Evolutionary conservation across 37 sponge, comb jelly and placozoan genomes (phyloP).

Genomic region (Theonella swinhoei): DNA sequence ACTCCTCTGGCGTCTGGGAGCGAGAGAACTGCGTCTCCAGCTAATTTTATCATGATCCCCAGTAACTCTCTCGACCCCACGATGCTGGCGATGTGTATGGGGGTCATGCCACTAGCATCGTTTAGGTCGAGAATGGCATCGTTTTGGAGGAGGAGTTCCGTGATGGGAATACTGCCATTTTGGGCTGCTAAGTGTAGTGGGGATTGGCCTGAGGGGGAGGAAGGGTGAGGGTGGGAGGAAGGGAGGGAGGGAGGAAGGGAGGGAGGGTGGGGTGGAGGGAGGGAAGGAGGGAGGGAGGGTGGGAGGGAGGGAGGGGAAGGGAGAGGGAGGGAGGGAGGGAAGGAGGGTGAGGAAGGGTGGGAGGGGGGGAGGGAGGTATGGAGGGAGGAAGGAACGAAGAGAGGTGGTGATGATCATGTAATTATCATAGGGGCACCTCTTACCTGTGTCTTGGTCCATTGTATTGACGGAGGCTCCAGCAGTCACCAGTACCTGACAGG

Average conservation of each 20-base stretch:
- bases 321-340: too few species aligned
- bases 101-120: constrained; percentile 53
- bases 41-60: constrained; percentile 34
- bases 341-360: too few species aligned
- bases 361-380: too few species aligned
- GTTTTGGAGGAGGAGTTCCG: constrained; percentile 31
- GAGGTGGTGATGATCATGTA: too few species aligned
- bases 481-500: constrained; percentile 16
- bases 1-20: constrained; percentile 56
- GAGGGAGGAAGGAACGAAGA: too few species aligned
- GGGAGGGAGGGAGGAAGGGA: not conserved
- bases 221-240: not conserved
- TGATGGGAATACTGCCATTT: not conserved
- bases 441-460: constrained; percentile 6
- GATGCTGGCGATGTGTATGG: constrained; percentile 59
- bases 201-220: not conserved
- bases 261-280: not conserved
- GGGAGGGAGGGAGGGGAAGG: not conserved
- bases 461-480: constrained; percentile 26
- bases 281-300: not conserved
- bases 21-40: constrained; percentile 49
- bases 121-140: constrained; percentile 15
- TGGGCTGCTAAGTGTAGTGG: constrained; percentile 29
- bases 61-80: constrained; percentile 33
- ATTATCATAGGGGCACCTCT: too few species aligned